Evolutionary conservation across 1,140 invertebrate species (phyloP), one percentile per base, ranked within the genome.

Genomic region (Bursaphelenchus mucronatus): DNA sequence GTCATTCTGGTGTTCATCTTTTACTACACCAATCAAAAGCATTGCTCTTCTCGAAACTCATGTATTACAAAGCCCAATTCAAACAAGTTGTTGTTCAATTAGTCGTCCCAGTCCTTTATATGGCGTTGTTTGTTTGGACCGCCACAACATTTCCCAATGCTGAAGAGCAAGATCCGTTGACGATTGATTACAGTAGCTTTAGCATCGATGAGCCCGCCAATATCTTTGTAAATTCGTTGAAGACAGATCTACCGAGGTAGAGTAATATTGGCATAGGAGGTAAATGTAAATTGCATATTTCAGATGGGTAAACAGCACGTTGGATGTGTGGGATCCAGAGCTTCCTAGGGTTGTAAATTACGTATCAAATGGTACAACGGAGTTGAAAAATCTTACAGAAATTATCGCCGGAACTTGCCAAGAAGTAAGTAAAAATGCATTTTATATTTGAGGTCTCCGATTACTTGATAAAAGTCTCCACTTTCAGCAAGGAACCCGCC

Each of bases 61-160:
- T 68, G 11, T 68, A 68, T 40, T 68, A 45, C 40, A 13, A 21
- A 4, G 17, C 66, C 39, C 30, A 52, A 17, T 68, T 66, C 66
- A 64, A 44, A 8, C 67, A 69, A 52, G 59, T 68, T 39, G 63
- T 68, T 63, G 66, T 67, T 11, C 67, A 69, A 43, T 30, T 68
- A 15, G 15, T 67, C 44, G 40, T 67, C 62, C 66, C 44, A 6
- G 47, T 67, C 50, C 46, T 67, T 13, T 67, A 67, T 45, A 43
- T 67, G 49, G 52, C 44, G n/a, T 43, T 67, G 30, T 43, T 67
- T 8, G 51, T 56, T 5, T 67, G 66, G 66, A 39, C 66, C 15
- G 21, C 65, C 0, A 69, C 13, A 39, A 19, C 17, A 19, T 46
- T 67, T 49, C 66, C 66, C 39, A 21, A 39, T 0, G 19, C 66